Base-by-base conservation (phyloP, 2,797 vertebrate genomes). In the Thaleichthys pacificus region DNA sequence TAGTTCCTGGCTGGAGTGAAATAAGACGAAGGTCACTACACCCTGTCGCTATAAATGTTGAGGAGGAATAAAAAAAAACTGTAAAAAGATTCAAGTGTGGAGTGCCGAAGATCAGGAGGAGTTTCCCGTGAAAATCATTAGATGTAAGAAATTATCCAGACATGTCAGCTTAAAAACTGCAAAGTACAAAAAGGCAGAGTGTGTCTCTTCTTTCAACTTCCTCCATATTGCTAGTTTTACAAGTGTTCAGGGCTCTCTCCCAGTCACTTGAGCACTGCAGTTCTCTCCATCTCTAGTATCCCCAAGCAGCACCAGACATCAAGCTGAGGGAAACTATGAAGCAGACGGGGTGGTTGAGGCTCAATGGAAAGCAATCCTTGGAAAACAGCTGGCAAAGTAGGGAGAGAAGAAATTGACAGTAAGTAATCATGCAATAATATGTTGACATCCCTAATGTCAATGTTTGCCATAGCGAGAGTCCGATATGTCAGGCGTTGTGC, bases 221-320 rank as follows among this genome's bases (percentile, higher is more conserved):
- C 77, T 87, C 87, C 86, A 89, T 89, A 74, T 26, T 28, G 14
- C 60, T 57, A 28, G 47, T 49, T 30, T 68, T 38, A 54, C 14
- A 70, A 35, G 61, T 38, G 75, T 2, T 38, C 80, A 78, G 75
- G 72, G 70, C 70, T 78, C 68, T 80, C 77, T 84, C 76, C 78
- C 77, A 74, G 76, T 76, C 80, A 73, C 61, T 35, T 80, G 68
- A 79, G 79, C 73, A 79, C n/a, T 77, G 73, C 75, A 80, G 74
- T 74, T 85, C 78, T 87, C 83, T 87, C 87, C 89, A 91, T 88
- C 76, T 38, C 72, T 63, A 7, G 68, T 28, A n/a, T 67, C 12
- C 57, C 58, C 68, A 26, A 11, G 19, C 17, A 38, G 42, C 21
- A 17, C 35, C 14, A 42, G 6, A 11, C 49, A 26, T 57, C 68